Evolutionary conservation across 2,113 vertebrate species (phyloP).

Genomic region (Dascyllus trimaculatus): DNA sequence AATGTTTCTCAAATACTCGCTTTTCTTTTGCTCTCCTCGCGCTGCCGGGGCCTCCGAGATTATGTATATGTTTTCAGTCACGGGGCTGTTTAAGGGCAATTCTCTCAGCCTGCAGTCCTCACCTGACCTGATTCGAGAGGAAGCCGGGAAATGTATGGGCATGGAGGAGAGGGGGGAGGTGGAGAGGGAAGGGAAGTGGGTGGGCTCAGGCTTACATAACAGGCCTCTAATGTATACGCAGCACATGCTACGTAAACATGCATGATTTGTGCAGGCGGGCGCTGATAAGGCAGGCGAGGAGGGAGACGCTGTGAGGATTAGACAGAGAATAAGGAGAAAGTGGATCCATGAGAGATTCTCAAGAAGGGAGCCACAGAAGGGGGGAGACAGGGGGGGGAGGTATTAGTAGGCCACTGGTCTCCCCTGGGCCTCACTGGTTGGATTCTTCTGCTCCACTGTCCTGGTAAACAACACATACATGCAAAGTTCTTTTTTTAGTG

Average conservation of each 20-base stretch:
- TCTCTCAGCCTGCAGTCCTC: slow-evolving; percentile 66
- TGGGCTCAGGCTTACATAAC: slow-evolving; percentile 76
- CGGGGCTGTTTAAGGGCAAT: slow-evolving; percentile 16
- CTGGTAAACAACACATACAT: slow-evolving; percentile 25
- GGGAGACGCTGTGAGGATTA: slow-evolving; percentile 32
- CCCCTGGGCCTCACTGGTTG: slow-evolving; percentile 26
- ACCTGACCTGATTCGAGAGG: slow-evolving; percentile 76
- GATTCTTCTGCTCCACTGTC: slow-evolving; percentile 46
- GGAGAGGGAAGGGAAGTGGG: slow-evolving; percentile 30
- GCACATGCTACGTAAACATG: slow-evolving; percentile 34
- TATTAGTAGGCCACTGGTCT: slow-evolving; percentile 32
- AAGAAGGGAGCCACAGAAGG: not conserved
- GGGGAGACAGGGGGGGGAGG: not conserved
- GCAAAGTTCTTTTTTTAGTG: too few species aligned
- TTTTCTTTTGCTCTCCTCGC: not conserved
- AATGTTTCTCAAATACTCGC: not conserved
- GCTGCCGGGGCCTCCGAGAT: slow-evolving; percentile 31
- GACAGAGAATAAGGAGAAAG: slow-evolving; percentile 18
- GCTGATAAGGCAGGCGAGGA: not conserved
- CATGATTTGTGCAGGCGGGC: slow-evolving; percentile 7
- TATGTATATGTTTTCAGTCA: slow-evolving; percentile 35
- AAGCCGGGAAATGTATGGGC: slow-evolving; percentile 67
- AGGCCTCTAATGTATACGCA: slow-evolving; percentile 65
- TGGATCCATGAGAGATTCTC: slow-evolving; percentile 48
- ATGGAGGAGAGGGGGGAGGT: slow-evolving; percentile 20